Percentiles rank a stretch among this genome's conserved stretches.
phyloP scores from a whole-genome alignment of 2,888 invertebrate species.

The Epiblema foenella region DNA sequence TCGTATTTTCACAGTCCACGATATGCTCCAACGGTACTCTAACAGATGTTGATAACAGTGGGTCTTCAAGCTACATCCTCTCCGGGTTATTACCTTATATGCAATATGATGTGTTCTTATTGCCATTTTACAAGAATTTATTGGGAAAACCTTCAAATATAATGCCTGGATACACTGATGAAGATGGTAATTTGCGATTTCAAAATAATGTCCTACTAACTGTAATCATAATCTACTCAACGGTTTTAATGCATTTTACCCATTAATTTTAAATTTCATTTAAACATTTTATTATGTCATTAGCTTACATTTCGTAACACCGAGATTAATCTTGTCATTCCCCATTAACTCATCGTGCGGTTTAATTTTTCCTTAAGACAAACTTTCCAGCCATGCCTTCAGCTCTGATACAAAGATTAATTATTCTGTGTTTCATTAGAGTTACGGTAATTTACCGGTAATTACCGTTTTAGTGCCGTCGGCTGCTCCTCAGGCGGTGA shows the following conservation, averaged over 20 bases:
- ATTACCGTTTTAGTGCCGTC: constrained; percentile 88
- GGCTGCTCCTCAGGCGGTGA: constrained; percentile 90
- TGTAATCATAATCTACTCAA: not conserved
- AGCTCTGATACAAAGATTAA: constrained; percentile 46
- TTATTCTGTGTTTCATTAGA: constrained; percentile 45
- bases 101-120: constrained; percentile 96
- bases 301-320: constrained; percentile 3
- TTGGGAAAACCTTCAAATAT: constrained; percentile 97
- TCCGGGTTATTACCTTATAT: constrained; percentile 92
- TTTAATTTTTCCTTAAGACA: constrained; percentile 8
- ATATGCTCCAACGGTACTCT: constrained; percentile 86
- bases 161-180: constrained; percentile 92
- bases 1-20: constrained; percentile 59
- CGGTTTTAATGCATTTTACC: not conserved
- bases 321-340: constrained; percentile 16
- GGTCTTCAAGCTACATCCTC: constrained; percentile 89
- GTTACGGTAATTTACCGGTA: constrained; percentile 46
- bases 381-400: constrained; percentile 27
- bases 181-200: constrained; percentile 87
- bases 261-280: not conserved
- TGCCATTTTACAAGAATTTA: constrained; percentile 94
- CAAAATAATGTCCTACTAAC: too few relatives aligned
- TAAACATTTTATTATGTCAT: constrained; percentile 5
- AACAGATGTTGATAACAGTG: constrained; percentile 88
- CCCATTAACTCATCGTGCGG: constrained; percentile 11